phyloP scores from a whole-genome alignment of 2,113 vertebrate species.

The Chloropsis cyanopogon region DNA sequence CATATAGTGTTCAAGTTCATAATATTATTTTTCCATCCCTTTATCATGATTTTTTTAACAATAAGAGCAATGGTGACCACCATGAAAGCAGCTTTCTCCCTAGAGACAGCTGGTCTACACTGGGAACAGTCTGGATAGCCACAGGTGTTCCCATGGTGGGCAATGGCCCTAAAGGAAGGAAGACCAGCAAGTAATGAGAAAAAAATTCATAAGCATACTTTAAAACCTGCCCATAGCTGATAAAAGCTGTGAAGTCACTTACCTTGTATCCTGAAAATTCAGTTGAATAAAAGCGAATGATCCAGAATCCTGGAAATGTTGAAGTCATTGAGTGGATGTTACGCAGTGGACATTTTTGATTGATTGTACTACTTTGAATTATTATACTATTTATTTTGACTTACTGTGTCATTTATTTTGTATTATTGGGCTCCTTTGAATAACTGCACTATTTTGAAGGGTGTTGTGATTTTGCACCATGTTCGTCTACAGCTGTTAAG shows the following conservation, averaged over 20 bases:
- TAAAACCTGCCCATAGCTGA: background rate
- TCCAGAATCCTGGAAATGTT: background rate
- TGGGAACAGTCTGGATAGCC: background rate
- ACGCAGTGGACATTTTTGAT: background rate
- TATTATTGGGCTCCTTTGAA: background rate
- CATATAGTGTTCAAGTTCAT: background rate
- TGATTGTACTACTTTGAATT: background rate
- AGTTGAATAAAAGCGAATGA: background rate
- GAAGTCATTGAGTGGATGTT: background rate
- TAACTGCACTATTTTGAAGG: background rate
- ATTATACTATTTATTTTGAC: background rate
- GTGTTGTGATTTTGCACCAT: background rate
- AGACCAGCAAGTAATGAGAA: background rate
- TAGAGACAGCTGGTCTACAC: background rate
- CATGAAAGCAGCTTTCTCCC: background rate
- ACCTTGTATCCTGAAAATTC: background rate
- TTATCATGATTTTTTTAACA: background rate
- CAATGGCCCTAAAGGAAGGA: background rate
- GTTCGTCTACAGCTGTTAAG: background rate
- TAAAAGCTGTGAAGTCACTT: background rate
- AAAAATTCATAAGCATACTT: fast-evolving
- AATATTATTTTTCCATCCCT: background rate
- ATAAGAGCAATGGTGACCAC: background rate
- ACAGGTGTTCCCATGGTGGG: background rate
- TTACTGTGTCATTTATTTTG: background rate